Conservation (phyloP, 2,113 vertebrate species). For the Triplophysa tibetana region DNA sequence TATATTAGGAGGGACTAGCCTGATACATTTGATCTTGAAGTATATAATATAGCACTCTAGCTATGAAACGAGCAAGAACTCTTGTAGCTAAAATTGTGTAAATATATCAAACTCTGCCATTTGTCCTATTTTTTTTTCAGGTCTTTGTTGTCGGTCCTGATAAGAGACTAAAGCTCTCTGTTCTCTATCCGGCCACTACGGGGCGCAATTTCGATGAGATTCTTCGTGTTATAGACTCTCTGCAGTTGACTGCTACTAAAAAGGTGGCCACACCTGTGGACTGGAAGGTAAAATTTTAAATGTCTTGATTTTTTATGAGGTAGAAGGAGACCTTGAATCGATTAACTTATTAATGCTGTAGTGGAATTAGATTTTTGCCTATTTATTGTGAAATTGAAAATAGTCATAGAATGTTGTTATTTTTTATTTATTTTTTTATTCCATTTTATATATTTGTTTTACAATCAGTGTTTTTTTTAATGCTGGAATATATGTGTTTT, state of each 20-base stretch:
- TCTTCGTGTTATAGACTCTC: slow-evolving; percentile 88
- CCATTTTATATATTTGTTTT: background rate
- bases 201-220: slow-evolving; percentile 96
- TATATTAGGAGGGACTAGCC: too few species aligned
- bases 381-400: background rate
- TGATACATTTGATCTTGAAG: too few species aligned
- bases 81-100: background rate
- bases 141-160: slow-evolving; percentile 94
- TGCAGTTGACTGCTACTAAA: slow-evolving; percentile 91
- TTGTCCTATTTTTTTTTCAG: slow-evolving; percentile 63
- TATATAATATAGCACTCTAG: too few species aligned
- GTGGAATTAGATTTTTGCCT: background rate
- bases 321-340: background rate
- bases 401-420: too few species aligned
- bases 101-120: background rate
- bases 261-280: slow-evolving; percentile 93
- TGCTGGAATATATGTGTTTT: background rate
- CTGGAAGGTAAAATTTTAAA: slow-evolving; percentile 84
- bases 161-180: slow-evolving; percentile 94
- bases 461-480: background rate
- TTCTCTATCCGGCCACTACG: slow-evolving; percentile 95
- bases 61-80: background rate
- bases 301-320: background rate
- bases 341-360: background rate
- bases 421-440: too few species aligned